Base-by-base conservation (phyloP, 2,113 vertebrate genomes). In the Enhydra lutris region DNA sequence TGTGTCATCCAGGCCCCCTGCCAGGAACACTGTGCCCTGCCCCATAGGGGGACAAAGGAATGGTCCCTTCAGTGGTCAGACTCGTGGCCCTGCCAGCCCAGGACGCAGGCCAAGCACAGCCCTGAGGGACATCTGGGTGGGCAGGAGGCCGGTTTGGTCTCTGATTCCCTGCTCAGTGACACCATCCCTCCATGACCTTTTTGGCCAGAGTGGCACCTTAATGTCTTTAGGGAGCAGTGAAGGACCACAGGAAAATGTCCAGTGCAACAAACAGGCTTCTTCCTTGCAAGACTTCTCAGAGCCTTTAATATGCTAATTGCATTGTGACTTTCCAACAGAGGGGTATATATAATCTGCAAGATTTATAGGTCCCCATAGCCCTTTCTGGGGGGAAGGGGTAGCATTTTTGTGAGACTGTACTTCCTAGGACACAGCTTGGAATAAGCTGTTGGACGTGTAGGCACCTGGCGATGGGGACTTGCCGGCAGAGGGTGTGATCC, bases 381-480 rank as follows among this genome's bases (percentile, higher is more conserved):
- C 67, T 61, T 5, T 11, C 3, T 15, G 3, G 6, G 6, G 1
- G 7, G 8, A 61, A 42, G 13, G 12, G 26, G 15, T 8, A 20
- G 31, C 55, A 23, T 82, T 63, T 57, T 71, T 29, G 7, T 29
- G 63, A 76, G 26, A 15, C 42, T 4, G 31, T 18, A 24, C 18
- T 71, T 21, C 24, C 71, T 11, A 1, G 55, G 20, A 10, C 61
- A 2, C 7, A 21, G 83, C 45, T 59, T 36, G 39, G 47, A 61
- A 55, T 74, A 36, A 23, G 45, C 89, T 29, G 8, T 6, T 18
- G 10, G 73, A 47, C 18, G 6, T 0, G 45, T 31, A 3, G 34
- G 3, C 0, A 4, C 5, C 0, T 23, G 29, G 26, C 4, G 10
- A 24, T 4, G 29, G 89, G 47, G 31, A 14, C 50, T 45, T 0